phyloP scores from a whole-genome alignment of 2,113 vertebrate genomes.

The Grantiella picta region DNA sequence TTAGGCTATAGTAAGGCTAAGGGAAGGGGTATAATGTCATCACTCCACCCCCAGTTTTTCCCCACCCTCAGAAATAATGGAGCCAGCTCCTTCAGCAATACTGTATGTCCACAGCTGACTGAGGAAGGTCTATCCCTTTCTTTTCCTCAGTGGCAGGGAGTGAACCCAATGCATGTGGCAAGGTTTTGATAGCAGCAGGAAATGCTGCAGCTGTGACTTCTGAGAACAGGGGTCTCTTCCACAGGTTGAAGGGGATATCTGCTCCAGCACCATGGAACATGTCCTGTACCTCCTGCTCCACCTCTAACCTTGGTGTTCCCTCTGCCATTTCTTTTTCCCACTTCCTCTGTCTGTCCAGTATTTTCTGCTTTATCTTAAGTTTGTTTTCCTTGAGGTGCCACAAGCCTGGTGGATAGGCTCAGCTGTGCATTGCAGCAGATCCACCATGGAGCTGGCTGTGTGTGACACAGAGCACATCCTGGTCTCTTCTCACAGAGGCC shows the following conservation, averaged over 20 bases:
- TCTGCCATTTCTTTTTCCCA: neutral
- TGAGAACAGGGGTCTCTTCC: neutral
- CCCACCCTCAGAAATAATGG: neutral
- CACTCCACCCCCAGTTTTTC: rapidly evolving
- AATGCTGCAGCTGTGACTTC: neutral
- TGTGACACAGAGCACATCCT: neutral
- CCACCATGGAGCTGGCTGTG: rapidly evolving
- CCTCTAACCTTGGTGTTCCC: neutral
- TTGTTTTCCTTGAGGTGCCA: neutral
- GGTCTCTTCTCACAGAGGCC: neutral
- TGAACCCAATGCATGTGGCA: rapidly evolving
- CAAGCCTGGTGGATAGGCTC: neutral
- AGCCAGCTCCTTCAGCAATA: neutral
- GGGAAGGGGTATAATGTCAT: neutral
- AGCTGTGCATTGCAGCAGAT: neutral
- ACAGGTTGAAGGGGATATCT: neutral
- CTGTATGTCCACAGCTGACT: neutral
- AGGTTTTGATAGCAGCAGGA: neutral
- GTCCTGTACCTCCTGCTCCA: neutral
- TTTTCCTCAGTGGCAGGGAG: neutral
- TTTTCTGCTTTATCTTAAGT: neutral
- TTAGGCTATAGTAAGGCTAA: neutral
- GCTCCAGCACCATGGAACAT: neutral
- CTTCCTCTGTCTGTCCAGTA: neutral
- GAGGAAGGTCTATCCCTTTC: neutral